phyloP scores from a whole-genome alignment of 2,888 invertebrate species.

The Melieria picta region DNA sequence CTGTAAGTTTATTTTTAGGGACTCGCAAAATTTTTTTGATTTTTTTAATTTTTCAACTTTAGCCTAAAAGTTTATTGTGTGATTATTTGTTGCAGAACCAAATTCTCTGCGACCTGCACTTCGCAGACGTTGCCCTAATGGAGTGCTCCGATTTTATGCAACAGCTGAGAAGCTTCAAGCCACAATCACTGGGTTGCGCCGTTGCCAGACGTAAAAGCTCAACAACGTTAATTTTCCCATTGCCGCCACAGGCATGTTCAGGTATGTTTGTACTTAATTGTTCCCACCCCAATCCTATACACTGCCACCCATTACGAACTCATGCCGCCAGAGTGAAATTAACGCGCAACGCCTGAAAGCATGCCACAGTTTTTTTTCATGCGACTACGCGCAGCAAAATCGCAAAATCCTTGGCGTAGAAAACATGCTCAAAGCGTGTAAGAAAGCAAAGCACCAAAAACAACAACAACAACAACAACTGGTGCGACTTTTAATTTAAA shows the following conservation, averaged over 20 bases:
- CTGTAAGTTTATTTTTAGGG: no score
- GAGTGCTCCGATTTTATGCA: conserved; percentile 98
- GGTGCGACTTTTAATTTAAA: conserved; percentile 23
- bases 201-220: conserved; percentile 93
- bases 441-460: conserved; percentile 7
- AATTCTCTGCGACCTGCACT: conserved; percentile 95
- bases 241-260: conserved; percentile 94
- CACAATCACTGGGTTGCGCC: conserved; percentile 94
- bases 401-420: no score
- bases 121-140: conserved; percentile 96
- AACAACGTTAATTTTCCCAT: conserved; percentile 91
- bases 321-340: no score
- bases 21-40: no score
- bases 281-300: no score
- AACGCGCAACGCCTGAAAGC: no score
- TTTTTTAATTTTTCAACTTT: no score
- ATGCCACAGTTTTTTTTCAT: no score
- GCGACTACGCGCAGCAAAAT: no score
- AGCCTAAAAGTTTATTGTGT: no score
- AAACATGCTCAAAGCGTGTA: not conserved
- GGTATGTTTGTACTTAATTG: conserved; percentile 69
- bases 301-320: no score
- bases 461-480: not conserved
- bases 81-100: conserved; percentile 73
- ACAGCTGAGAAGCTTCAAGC: conserved; percentile 94